These are phyloP conservation scores for Acanthosoma haemorrhoidale DNA, from an alignment of 2,888 invertebrate species.

Conservation along the genomic window DNA sequence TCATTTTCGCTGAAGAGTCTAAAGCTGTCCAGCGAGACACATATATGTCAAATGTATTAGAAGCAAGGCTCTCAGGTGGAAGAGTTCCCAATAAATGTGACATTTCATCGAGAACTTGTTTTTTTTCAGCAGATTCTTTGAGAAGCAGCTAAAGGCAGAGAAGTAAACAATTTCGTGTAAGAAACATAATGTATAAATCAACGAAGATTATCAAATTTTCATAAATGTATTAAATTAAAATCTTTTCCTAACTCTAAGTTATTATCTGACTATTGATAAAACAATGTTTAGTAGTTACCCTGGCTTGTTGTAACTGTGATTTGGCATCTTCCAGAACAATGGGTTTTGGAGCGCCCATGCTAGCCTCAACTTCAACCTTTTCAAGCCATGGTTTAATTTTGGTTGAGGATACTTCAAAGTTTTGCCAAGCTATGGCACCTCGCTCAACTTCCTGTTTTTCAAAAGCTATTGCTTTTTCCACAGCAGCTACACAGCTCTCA, in stretches of 20 bases:
- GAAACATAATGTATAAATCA: not conserved
- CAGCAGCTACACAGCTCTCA: slow-evolving; percentile 33
- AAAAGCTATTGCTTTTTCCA: slow-evolving; percentile 46
- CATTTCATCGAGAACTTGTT: slow-evolving; percentile 67
- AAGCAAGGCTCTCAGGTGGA: slow-evolving; percentile 34
- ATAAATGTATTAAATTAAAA: too few species aligned
- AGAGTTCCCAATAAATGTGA: slow-evolving; percentile 55
- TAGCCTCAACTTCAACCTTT: slow-evolving; percentile 75
- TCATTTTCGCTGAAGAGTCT: slow-evolving; percentile 72
- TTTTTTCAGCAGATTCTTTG: slow-evolving; percentile 69
- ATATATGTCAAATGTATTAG: slow-evolving; percentile 39
- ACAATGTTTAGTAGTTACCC: slow-evolving; percentile 43
- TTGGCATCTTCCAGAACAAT: slow-evolving; percentile 74
- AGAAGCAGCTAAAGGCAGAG: slow-evolving; percentile 54
- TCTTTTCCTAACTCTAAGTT: too few species aligned
- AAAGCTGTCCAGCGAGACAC: slow-evolving; percentile 71
- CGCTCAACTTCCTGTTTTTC: slow-evolving; percentile 69
- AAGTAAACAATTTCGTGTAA: not conserved
- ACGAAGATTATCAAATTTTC: too few species aligned
- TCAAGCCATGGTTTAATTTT: slow-evolving; percentile 83
- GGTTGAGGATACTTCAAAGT: slow-evolving; percentile 63
- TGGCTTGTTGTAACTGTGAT: slow-evolving; percentile 65
- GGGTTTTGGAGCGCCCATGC: slow-evolving; percentile 56
- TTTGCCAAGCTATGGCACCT: slow-evolving; percentile 78
- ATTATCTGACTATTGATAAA: not conserved